Evolutionary conservation across 2,113 vertebrate species (phyloP), one percentile per base, ranked within the genome.

Genomic region (Trematocara macrostoma): DNA sequence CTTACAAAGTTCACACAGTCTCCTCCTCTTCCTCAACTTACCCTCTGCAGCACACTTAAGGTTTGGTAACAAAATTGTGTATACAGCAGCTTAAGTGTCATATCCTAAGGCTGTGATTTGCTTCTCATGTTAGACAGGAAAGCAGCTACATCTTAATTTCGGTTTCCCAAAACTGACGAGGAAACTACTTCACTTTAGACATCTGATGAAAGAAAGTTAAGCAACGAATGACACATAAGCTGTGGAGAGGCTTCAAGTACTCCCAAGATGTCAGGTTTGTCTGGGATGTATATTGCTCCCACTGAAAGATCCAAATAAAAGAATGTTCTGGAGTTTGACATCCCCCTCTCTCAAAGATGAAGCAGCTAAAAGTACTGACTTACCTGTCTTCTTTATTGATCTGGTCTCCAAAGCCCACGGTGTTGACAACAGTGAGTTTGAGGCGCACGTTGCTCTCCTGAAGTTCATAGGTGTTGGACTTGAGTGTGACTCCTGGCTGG

Each of bases 341-440:
- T 45, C 47, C 5, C 38, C 8, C 12, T 40, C 74, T 20, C 14
- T 45, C 5, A 55, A 14, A 78, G 40, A 55, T 7, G 20, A 34
- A 51, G 23, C 35, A 29, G 45, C 45, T 51, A 0, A 34, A 1
- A 40, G 47, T 18, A 29, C 4, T 57, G 26, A 5, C 40, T 94
- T 91, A 99, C 99, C 99, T 99, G 95, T 99, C 97, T 79, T 99
- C 98, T 93, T 99, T 99, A 93, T 99, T 99, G 86, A 99, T 99
- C 93, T 99, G 99, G 92, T 99, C 98, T 34, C 98, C 98, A 81
- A 99, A 99, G 84, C 98, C 99, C 83, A 98, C 97, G 0, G 97
- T 98, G 96, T 98, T 98, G 67, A 99, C 98, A 5, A 99, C 95
- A 7, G 97, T 98, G 86, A 99, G 97, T 89, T 99, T 99, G 90